Evolutionary conservation across 2,888 invertebrate species (phyloP), one percentile per base, ranked within the genome.

Genomic region (Agrilus biguttatus): DNA sequence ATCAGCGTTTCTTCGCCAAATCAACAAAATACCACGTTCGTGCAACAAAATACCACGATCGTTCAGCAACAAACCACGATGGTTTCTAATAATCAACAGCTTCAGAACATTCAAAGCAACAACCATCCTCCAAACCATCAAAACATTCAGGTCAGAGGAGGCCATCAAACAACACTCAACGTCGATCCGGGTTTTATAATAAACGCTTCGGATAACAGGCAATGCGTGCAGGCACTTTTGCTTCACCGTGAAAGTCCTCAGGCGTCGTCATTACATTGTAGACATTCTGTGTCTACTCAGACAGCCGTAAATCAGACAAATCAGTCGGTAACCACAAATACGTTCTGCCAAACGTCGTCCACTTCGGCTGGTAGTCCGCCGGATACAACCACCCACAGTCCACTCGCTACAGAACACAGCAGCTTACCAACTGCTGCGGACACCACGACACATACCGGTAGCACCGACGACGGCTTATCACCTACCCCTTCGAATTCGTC

Each of bases 341-440:
- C 64, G 4, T 68, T 68, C 49, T 69, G 67, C 52, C 68, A 69
- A 48, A 66, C 65, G 14, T 61, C 63, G 7, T 51, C 55, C 12
- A 60, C 63, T 17, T 60, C 65, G 33, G 69, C 72, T 4, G 75
- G 76, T 17, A 80, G 80, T 59, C 86, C 87, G 6, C 87, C 87
- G 0, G 88, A 88, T 56, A 88, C 88, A 0, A 88, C 88, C 1
- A 88, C 88, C 1, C 83, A 83, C 57, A 86, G 86, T 63, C 87
- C 88, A 12, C 69, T 78, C 45, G 82, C 80, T 43, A 72, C 44
- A 6, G 54, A 45, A 33, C 65, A 62, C 14, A 64, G 65, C 42
- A 65, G 65, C 51, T 66, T 65, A n/a, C 61, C 64, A 8, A 63
- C 63, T 14, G 65, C 59, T 14, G 54, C 55, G n/a, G 66, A 66